Evolutionary conservation across 2,113 vertebrate genomes (phyloP).

Genomic region (Sylvilagus bachmani): DNA sequence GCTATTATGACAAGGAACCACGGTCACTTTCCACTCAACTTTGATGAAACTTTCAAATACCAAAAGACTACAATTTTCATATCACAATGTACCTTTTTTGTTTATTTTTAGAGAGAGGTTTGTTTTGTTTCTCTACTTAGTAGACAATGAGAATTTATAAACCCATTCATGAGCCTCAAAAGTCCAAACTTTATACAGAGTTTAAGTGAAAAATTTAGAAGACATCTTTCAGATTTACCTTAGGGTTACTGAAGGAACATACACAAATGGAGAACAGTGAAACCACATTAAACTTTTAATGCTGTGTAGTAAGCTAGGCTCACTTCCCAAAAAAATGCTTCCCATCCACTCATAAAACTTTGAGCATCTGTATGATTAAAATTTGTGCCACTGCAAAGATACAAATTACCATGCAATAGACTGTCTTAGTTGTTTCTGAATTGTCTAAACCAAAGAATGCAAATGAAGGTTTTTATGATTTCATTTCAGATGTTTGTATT

Average conservation of each 20-base stretch:
- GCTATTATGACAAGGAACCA: background rate
- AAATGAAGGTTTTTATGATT: constrained; percentile 41
- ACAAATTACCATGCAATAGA: background rate
- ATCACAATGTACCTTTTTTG: background rate
- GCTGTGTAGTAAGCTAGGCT: background rate
- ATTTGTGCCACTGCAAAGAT: background rate
- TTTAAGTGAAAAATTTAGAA: background rate
- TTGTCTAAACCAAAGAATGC: constrained; percentile 43
- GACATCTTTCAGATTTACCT: background rate
- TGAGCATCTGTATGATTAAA: background rate
- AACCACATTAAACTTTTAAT: background rate
- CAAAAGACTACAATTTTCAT: background rate
- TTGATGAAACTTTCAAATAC: background rate
- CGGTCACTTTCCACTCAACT: background rate
- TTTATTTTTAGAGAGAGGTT: background rate
- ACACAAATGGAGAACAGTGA: background rate
- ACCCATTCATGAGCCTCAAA: background rate
- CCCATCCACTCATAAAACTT: background rate
- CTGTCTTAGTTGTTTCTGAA: background rate
- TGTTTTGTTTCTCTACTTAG: background rate
- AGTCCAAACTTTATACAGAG: background rate
- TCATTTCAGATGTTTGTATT: constrained; percentile 62
- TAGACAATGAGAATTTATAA: background rate
- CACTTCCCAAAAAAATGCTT: background rate
- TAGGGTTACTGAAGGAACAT: background rate